Base-by-base conservation (phyloP, 2,888 invertebrate genomes). In the Rutpela maculata region DNA sequence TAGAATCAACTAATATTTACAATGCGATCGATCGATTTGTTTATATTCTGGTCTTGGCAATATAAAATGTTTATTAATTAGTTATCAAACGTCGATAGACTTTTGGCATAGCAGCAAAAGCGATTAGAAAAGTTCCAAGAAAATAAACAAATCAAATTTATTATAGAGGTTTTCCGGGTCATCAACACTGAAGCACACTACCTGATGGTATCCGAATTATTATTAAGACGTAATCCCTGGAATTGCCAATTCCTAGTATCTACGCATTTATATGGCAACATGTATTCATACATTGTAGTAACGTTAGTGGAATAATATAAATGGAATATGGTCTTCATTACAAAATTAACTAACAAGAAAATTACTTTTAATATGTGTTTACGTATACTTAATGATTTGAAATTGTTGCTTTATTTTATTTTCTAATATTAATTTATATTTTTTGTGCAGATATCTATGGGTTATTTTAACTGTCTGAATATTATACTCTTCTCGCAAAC, bases 131-230 rank as follows among this genome's bases (percentile, higher is more conserved):
- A 50, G 12, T 50, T 15, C n/a, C 5, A 4, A n/a, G 50, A 50
- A 50, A 50, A n/a, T n/a, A 50, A 50, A 50, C 50, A n/a, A 50
- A 15, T 50, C 50, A 50, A n/a, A n/a, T 15, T n/a, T 17, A 35
- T 35, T 35, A n/a, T n/a, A 50, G 50, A n/a, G 15, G 12, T 50
- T 43, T 50, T 50, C 7, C 50, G 12, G 50, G 50, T 50, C 50
- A n/a, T 50, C 50, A 50, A 15, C n/a, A n/a, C n/a, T n/a, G 15
- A n/a, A 50, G n/a, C n/a, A n/a, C 50, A n/a, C n/a, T 50, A 50
- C n/a, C 50, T 50, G 50, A 50, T 50, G 50, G 50, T 50, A 50
- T 50, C 50, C 50, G n/a, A 50, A 50, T 50, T 50, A 50, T 50
- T 12, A 50, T 50, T 50, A 50, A 50, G 15, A 50, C 15, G n/a